These are phyloP conservation scores for Coremacera marginata DNA, from an alignment of 2,888 invertebrate species.

Conservation along the genomic window DNA sequence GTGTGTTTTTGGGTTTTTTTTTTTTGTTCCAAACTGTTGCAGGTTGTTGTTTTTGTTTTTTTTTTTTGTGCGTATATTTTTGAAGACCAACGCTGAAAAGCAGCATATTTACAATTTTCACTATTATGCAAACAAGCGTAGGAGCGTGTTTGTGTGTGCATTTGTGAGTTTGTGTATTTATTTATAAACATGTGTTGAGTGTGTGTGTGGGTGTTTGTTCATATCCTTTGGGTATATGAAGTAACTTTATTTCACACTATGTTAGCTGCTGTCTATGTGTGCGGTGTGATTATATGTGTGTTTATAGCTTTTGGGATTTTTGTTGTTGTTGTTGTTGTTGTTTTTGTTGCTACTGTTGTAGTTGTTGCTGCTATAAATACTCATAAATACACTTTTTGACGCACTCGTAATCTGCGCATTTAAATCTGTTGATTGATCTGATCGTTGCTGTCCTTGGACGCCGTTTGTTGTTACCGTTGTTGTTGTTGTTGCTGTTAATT, in stretches of 20 bases:
- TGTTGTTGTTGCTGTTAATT: slow-evolving; percentile 27
- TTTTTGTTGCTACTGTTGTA: not conserved
- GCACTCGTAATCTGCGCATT: slow-evolving; percentile 36
- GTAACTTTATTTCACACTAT: slow-evolving; percentile 28
- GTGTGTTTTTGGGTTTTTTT: not conserved
- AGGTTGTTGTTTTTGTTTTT: not conserved
- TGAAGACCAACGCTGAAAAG: slow-evolving; percentile 16
- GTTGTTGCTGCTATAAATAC: slow-evolving; percentile 29
- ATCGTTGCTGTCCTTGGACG: slow-evolving; percentile 23
- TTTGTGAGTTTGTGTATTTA: not conserved
- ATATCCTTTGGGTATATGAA: not conserved
- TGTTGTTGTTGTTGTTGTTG: slow-evolving; percentile 18
- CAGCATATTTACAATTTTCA: slow-evolving; percentile 13
- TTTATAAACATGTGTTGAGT: not conserved
- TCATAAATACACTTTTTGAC: slow-evolving; percentile 24
- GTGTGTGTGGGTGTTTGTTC: not conserved
- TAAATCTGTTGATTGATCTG: slow-evolving; percentile 43
- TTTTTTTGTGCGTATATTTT: not conserved
- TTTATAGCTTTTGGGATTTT: not conserved
- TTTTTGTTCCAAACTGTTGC: not conserved
- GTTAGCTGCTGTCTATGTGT: not conserved
- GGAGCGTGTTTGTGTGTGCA: not conserved
- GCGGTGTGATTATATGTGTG: not conserved
- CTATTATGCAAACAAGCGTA: not conserved
- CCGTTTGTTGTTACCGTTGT: slow-evolving; percentile 25